These are phyloP conservation scores for Acomys russatus DNA, from an alignment of 2,797 vertebrate genomes.

Conservation along the genomic window DNA sequence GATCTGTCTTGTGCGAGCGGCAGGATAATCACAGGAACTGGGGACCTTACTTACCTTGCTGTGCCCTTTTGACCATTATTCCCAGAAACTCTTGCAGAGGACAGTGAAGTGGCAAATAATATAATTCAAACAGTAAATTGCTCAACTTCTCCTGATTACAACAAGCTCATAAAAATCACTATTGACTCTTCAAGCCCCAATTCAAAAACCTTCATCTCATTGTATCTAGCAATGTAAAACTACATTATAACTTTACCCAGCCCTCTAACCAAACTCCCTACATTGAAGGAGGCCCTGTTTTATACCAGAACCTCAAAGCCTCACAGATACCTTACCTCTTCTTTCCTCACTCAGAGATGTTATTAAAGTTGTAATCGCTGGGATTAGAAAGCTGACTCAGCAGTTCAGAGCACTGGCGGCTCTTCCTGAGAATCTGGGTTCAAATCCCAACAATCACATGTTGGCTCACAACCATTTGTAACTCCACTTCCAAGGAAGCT, in stretches of 20 bases:
- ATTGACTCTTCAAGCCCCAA: neutral
- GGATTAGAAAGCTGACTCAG: neutral
- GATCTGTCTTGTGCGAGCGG: neutral
- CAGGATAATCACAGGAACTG: neutral
- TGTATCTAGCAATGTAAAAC: neutral
- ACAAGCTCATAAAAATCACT: neutral
- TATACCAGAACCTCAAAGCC: neutral
- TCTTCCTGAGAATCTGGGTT: neutral
- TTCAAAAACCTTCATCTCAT: neutral
- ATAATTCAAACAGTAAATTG: neutral
- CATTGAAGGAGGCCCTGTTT: neutral
- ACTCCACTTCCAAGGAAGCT: neutral
- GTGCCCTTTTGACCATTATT: neutral
- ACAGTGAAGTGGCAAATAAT: neutral
- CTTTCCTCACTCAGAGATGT: neutral
- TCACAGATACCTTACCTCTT: neutral
- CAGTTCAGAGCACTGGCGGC: neutral
- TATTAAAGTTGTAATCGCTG: neutral
- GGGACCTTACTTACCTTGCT: neutral
- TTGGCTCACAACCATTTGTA: neutral
- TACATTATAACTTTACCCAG: neutral
- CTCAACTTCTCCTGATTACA: neutral
- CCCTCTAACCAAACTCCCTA: neutral
- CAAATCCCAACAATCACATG: neutral
- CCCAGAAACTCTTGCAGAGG: neutral